phyloP scores from a whole-genome alignment of 2,113 vertebrate genomes.

The Lampris megalopsis region DNA sequence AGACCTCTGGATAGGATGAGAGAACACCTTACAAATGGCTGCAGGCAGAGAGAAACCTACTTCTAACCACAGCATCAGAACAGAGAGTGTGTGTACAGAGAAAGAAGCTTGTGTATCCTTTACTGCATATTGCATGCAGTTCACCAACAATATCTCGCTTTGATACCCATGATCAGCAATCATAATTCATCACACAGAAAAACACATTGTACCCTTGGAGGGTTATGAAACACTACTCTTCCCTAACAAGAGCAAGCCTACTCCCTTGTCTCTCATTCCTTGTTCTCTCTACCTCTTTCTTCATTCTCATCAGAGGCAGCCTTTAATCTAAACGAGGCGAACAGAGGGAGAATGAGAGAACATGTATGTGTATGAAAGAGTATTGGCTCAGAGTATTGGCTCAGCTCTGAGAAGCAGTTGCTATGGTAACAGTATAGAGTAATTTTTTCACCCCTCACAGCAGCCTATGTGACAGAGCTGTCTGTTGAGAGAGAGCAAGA shows the following conservation, averaged over 20 bases:
- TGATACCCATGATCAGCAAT: conserved; percentile 60
- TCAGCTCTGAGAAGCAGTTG: conserved; percentile 76
- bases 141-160: conserved; percentile 45
- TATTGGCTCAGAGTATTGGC: conserved; percentile 65
- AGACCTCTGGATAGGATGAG: conserved; percentile 37
- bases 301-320: conserved; percentile 56
- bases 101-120: conserved; percentile 28
- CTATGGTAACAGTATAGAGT: conserved; percentile 80
- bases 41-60: background rate
- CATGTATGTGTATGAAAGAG: conserved; percentile 55
- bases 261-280: conserved; percentile 29
- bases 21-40: background rate
- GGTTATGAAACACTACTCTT: conserved; percentile 44
- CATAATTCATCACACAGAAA: conserved; percentile 60
- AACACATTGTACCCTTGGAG: conserved; percentile 37
- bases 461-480: conserved; percentile 19
- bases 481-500: conserved; percentile 4
- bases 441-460: conserved; percentile 51
- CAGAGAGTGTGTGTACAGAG: background rate
- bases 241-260: conserved; percentile 38
- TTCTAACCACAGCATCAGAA: conserved; percentile 16
- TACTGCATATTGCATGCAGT: conserved; percentile 29
- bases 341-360: conserved; percentile 43
- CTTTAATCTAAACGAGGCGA: conserved; percentile 65
- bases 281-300: conserved; percentile 27